These are phyloP conservation scores for Zapornia atra DNA, from an alignment of 2,113 vertebrate species.

Conservation along the genomic window DNA sequence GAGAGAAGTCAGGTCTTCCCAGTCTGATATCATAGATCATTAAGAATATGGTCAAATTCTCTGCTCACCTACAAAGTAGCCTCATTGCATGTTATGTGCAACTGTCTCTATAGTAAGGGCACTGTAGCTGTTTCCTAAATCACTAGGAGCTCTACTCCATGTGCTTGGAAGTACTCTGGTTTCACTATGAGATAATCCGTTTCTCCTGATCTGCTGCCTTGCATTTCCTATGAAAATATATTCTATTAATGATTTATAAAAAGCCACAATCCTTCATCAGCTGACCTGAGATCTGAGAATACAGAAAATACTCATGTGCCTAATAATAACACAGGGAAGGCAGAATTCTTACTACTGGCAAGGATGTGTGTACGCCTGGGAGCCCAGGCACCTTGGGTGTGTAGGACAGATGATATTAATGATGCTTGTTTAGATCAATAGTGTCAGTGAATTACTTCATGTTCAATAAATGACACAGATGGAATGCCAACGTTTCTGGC, in stretches of 20 bases:
- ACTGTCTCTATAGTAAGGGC: neutral
- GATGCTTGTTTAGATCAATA: neutral
- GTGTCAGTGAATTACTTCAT: neutral
- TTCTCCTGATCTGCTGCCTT: neutral
- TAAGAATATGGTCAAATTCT: neutral
- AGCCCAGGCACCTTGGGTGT: fast-evolving
- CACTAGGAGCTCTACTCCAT: neutral
- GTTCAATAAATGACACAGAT: neutral
- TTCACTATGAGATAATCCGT: neutral
- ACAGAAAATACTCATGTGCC: neutral
- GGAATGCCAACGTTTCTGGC: neutral
- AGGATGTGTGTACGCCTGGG: fast-evolving
- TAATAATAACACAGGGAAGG: neutral
- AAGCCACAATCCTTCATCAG: neutral
- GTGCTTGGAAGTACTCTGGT: neutral
- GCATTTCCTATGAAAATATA: neutral
- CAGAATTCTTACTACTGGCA: neutral
- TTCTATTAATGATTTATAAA: neutral
- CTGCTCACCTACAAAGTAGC: neutral
- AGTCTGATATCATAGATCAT: neutral
- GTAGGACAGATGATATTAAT: neutral
- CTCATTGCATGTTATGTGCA: neutral
- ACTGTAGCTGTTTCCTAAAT: neutral
- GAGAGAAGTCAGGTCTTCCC: neutral
- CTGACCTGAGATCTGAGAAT: neutral